Evolutionary conservation across 2,797 vertebrate genomes (phyloP).

Genomic region (Macropus fuliginosus): DNA sequence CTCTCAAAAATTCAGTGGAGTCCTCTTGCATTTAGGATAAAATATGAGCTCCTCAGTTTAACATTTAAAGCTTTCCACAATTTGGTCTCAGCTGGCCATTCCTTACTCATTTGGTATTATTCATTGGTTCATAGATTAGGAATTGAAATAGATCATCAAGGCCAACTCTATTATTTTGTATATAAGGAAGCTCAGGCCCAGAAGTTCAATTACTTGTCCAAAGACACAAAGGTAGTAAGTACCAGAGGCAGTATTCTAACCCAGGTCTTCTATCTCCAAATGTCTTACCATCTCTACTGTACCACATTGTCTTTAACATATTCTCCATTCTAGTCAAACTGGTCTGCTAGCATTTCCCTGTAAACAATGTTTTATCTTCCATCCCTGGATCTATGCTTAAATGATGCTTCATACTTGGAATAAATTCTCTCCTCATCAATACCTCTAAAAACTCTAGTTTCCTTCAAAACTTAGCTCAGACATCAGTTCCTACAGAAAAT

Average conservation of each 20-base stretch:
- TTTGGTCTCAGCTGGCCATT: too few species aligned
- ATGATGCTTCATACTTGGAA: not conserved
- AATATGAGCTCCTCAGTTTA: too few species aligned
- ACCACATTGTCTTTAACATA: not conserved
- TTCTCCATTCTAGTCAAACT: not conserved
- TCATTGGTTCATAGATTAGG: not conserved
- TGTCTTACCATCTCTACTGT: not conserved
- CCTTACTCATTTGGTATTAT: not conserved
- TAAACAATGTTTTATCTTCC: not conserved
- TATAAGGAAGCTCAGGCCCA: not conserved
- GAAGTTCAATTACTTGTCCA: not conserved
- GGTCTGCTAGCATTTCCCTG: not conserved
- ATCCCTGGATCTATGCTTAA: not conserved
- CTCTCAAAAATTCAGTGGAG: too few species aligned
- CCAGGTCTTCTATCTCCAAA: not conserved
- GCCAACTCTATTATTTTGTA: not conserved
- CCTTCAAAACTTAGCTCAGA: not conserved
- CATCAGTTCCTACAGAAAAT: not conserved
- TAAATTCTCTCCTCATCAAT: not conserved
- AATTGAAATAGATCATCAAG: not conserved
- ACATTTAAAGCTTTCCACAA: too few species aligned
- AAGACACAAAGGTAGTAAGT: not conserved
- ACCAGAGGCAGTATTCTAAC: not conserved
- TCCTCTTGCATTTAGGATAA: too few species aligned
- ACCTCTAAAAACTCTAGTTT: not conserved